A percentile compares a stretch with the other conserved stretches of the same genome.
Evolutionary conservation across 2,888 invertebrate species (phyloP).

Genomic region (Tanytarsus gracilentus): DNA sequence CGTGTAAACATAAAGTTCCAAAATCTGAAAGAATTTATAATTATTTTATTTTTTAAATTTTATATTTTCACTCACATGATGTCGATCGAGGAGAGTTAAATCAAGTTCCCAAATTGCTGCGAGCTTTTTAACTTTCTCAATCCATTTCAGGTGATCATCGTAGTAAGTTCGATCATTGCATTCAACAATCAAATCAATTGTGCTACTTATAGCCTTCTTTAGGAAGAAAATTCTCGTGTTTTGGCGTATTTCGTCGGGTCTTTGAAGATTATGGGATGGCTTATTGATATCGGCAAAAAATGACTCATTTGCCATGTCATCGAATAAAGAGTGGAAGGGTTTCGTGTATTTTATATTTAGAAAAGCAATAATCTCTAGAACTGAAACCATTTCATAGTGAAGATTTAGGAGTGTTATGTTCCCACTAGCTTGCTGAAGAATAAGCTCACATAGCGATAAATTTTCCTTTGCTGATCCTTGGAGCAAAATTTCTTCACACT

Average conservation of each 20-base stretch:
- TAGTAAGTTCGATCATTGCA: constrained; percentile 47
- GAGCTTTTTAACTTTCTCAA: constrained; percentile 59
- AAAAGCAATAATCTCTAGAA: constrained; percentile 67
- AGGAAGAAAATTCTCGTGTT: constrained; percentile 62
- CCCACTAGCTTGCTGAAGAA: constrained; percentile 63
- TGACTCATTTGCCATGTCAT: constrained; percentile 55
- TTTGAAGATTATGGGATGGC: constrained; percentile 51
- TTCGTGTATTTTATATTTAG: constrained; percentile 66
- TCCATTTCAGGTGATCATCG: constrained; percentile 55
- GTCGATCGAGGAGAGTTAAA: constrained; percentile 60
- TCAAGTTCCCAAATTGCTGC: constrained; percentile 72
- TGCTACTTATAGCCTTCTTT: constrained; percentile 60
- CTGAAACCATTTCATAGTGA: constrained; percentile 69
- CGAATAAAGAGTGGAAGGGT: constrained; percentile 67
- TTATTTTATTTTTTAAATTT: constrained; percentile 20
- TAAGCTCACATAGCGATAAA: constrained; percentile 64
- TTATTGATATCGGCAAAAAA: constrained; percentile 42
- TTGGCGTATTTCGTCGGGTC: constrained; percentile 59
- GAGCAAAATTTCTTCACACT: constrained; percentile 39
- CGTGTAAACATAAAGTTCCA: constrained; percentile 54
- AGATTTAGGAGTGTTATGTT: constrained; percentile 68
- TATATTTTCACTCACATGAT: constrained; percentile 55
- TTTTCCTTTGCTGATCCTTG: constrained; percentile 50
- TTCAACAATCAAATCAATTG: constrained; percentile 62
- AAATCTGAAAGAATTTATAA: constrained; percentile 41